Percentiles rank a stretch among this genome's conserved stretches.
Conservation (phyloP, 2,113 vertebrate species). For the Origma solitaria region DNA sequence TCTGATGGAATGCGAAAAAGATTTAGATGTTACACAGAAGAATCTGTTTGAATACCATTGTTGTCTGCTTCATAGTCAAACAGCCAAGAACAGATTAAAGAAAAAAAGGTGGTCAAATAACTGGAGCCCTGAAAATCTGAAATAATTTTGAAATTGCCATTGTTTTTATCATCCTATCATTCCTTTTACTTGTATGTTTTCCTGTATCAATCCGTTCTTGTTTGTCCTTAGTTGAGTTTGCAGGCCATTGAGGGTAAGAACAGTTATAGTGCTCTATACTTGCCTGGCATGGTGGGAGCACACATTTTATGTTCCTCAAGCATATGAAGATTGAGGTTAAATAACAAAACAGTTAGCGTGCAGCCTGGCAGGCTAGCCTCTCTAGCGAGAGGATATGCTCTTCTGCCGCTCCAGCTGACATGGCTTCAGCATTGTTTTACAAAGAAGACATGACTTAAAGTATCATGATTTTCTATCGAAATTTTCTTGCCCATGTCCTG, state of each 20-base stretch:
- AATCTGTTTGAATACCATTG: neutral
- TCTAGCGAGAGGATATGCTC: neutral
- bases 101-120: neutral
- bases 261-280: neutral
- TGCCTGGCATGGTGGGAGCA: neutral
- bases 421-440: neutral
- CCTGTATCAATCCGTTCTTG: neutral
- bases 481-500: neutral
- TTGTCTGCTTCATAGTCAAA: neutral
- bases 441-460: neutral
- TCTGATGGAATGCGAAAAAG: neutral
- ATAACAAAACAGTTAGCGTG: neutral
- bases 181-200: neutral
- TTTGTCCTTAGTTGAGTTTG: neutral
- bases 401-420: neutral
- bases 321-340: neutral
- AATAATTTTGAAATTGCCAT: neutral
- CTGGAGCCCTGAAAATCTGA: neutral
- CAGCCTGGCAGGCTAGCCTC: neutral
- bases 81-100: neutral
- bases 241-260: neutral
- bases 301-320: neutral
- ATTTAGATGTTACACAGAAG: neutral
- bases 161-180: neutral
- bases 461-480: neutral